These are phyloP conservation scores for Gallinago jamesoni DNA, from an alignment of 2,113 vertebrate species.

Conservation along the genomic window DNA sequence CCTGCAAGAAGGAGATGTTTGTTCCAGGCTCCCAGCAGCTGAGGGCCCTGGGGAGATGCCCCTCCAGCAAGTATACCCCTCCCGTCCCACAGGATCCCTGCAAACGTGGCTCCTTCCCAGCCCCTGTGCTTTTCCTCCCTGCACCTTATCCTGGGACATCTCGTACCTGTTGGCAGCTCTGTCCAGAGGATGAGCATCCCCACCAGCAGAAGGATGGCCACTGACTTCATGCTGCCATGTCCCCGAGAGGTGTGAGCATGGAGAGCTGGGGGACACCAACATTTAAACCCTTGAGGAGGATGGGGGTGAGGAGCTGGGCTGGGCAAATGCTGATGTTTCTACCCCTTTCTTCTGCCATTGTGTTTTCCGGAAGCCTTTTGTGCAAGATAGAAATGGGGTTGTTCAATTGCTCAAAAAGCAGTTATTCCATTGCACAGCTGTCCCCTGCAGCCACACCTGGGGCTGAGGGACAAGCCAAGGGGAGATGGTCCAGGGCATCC, in stretches of 20 bases:
- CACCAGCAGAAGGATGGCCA: neutral
- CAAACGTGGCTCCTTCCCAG: neutral
- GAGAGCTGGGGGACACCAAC: fast-evolving
- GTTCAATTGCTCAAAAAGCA: neutral
- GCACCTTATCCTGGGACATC: fast-evolving
- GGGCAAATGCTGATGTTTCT: fast-evolving
- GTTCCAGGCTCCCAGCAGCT: neutral
- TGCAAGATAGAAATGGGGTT: neutral
- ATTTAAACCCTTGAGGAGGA: neutral
- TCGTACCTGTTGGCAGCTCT: slow-evolving; percentile 16
- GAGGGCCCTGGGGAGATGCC: neutral
- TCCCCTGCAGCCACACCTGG: neutral
- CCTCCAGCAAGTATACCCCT: neutral
- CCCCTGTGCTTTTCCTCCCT: neutral
- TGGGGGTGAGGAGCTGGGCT: neutral
- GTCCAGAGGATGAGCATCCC: slow-evolving; percentile 51
- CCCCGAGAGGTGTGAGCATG: fast-evolving
- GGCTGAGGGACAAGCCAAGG: neutral
- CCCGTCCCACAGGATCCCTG: neutral
- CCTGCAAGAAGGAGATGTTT: neutral
- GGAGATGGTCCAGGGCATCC: neutral
- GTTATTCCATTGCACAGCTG: neutral
- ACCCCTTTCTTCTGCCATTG: neutral
- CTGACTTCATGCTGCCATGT: neutral
- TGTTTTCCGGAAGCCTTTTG: neutral